Evolutionary conservation across 35 echinoderm and acorn worm species (phyloP).

Genomic region (Strongylocentrotus purpuratus): DNA sequence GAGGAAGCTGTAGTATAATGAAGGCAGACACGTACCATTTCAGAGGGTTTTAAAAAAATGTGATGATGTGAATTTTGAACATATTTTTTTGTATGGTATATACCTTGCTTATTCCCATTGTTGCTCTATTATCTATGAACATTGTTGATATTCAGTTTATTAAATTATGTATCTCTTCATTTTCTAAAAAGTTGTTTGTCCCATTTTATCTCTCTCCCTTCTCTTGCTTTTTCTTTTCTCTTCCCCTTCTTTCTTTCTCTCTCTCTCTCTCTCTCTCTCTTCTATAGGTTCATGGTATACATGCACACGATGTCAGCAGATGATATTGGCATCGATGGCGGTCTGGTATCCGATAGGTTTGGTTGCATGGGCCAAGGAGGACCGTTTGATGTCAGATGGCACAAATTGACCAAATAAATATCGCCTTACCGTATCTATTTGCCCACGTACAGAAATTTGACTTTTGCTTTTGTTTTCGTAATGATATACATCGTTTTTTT

Average conservation of each 20-base stretch:
- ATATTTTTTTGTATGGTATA: no score
- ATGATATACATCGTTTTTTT: background rate
- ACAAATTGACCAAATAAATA: slow-evolving; percentile 15
- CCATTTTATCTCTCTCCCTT: background rate
- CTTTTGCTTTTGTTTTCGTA: background rate
- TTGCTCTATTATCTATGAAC: no score
- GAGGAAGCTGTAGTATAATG: no score
- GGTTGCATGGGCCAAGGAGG: slow-evolving; percentile 29
- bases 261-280: background rate
- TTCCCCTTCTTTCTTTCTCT: background rate
- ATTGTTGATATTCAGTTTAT: no score
- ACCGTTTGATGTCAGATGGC: slow-evolving; percentile 41
- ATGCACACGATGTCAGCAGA: background rate
- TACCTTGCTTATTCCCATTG: no score
- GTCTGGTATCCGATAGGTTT: slow-evolving; percentile 24
- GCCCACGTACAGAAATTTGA: background rate
- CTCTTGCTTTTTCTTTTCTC: background rate
- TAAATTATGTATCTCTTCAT: no score
- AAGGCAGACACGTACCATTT: no score
- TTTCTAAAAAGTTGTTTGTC: no score
- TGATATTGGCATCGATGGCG: slow-evolving; percentile 34
- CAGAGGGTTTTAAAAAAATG: no score
- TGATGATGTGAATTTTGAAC: no score
- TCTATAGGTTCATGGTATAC: slow-evolving; percentile 25
- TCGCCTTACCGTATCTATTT: background rate